A percentile compares a stretch with the other conserved stretches of the same genome.
Evolutionary conservation across 2,113 vertebrate species (phyloP).

Genomic region (Calidris pygmaea): DNA sequence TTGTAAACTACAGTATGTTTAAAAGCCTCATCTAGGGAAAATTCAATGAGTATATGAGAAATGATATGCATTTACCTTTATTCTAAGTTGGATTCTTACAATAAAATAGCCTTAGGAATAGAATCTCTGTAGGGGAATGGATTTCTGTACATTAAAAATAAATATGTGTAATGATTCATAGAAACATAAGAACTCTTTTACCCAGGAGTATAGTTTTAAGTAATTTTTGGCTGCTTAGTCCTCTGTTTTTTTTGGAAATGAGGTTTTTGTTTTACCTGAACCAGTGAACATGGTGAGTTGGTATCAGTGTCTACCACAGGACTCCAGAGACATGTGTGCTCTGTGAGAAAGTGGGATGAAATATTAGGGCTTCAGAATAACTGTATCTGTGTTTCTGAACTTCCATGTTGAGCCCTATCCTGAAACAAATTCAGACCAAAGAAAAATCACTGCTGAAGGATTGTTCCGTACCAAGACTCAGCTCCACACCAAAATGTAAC

Average conservation of each 20-base stretch:
- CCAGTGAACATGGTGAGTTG: not conserved
- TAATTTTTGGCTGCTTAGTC: conserved; percentile 14
- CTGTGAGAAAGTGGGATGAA: conserved; percentile 5
- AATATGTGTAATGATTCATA: not conserved
- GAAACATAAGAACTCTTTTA: conserved; percentile 1
- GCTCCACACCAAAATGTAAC: not conserved
- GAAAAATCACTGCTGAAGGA: not conserved
- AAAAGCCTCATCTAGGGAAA: not conserved
- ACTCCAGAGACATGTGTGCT: not conserved
- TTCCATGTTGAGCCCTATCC: not conserved
- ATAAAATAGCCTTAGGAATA: conserved; percentile 7
- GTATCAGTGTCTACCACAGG: not conserved
- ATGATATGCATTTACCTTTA: not conserved
- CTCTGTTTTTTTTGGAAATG: not conserved
- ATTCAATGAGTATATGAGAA: not conserved
- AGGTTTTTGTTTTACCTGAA: conserved; percentile 36
- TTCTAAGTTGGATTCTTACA: not conserved
- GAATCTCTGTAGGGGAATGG: not conserved
- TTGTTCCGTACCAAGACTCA: not conserved
- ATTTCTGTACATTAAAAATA: conserved; percentile 25
- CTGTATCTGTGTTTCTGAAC: not conserved
- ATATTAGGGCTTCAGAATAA: not conserved
- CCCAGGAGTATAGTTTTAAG: not conserved
- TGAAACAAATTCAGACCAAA: not conserved
- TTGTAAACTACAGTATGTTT: not conserved